A percentile compares a stretch with the other conserved stretches of the same genome.
Evolutionary conservation across 2,113 vertebrate species (phyloP).

Genomic region (Galeopterus variegatus): DNA sequence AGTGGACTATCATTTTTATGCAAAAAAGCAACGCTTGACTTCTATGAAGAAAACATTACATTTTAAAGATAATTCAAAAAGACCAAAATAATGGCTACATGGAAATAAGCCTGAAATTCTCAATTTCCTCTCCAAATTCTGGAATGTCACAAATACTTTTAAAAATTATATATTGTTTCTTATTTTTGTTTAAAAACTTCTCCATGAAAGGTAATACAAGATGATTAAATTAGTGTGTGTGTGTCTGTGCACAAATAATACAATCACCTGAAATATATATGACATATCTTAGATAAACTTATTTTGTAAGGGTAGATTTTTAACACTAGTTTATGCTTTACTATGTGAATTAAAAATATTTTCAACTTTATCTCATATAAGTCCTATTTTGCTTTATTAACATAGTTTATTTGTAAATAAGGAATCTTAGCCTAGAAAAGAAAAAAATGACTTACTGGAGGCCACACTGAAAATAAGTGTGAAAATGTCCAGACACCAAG

Average conservation of each 20-base stretch:
- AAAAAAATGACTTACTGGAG: background rate
- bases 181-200: background rate
- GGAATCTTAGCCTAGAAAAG: background rate
- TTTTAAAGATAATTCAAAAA: constrained; percentile 63
- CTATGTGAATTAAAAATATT: background rate
- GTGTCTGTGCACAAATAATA: background rate
- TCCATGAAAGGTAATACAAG: background rate
- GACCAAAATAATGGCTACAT: background rate
- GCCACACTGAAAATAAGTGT: background rate
- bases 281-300: background rate
- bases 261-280: background rate
- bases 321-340: background rate
- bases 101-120: background rate
- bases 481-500: background rate
- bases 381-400: background rate
- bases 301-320: background rate
- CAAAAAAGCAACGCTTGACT: constrained; percentile 75
- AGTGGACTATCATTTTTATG: constrained; percentile 83
- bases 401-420: background rate
- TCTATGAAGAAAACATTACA: constrained; percentile 75
- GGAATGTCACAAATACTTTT: background rate
- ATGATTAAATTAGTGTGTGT: background rate
- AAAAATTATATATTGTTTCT: background rate
- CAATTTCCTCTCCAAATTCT: background rate
- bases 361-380: background rate